Evolutionary conservation across 2,797 vertebrate species (phyloP).

Genomic region (Garrulus glandarius): DNA sequence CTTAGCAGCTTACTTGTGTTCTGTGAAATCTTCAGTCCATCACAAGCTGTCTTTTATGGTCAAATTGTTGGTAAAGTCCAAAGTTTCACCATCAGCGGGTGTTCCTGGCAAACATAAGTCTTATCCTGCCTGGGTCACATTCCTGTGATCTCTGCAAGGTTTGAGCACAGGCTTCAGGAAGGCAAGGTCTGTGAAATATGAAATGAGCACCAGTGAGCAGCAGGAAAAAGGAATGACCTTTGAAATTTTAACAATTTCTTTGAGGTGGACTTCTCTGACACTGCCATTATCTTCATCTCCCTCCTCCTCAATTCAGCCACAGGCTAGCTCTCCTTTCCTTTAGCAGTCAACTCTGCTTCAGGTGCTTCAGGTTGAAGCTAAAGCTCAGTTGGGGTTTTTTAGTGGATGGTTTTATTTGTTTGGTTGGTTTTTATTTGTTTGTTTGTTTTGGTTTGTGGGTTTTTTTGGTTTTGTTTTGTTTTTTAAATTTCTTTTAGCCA

Average conservation of each 20-base stretch:
- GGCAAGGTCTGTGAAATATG: not conserved
- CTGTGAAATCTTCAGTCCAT: not conserved
- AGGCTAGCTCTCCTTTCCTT: not conserved
- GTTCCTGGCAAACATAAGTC: not conserved
- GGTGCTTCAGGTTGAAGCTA: not conserved
- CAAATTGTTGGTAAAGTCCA: not conserved
- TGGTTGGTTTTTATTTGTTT: not conserved
- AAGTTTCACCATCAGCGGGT: not conserved
- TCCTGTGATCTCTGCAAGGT: not conserved
- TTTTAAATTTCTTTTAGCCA: not conserved
- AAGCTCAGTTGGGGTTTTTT: not conserved
- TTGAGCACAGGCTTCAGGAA: not conserved
- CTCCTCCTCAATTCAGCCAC: not conserved
- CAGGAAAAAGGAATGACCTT: not conserved
- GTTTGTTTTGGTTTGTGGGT: not conserved
- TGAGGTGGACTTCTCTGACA: not conserved
- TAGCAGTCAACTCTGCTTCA: not conserved
- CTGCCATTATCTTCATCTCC: not conserved
- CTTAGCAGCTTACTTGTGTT: not conserved
- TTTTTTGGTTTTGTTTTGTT: not conserved
- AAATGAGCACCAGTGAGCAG: not conserved
- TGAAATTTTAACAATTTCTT: not conserved
- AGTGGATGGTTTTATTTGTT: too few species aligned
- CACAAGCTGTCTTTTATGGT: not conserved
- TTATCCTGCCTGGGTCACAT: not conserved